phyloP scores from a whole-genome alignment of 2,888 invertebrate genomes.

The Idaea aversata region DNA sequence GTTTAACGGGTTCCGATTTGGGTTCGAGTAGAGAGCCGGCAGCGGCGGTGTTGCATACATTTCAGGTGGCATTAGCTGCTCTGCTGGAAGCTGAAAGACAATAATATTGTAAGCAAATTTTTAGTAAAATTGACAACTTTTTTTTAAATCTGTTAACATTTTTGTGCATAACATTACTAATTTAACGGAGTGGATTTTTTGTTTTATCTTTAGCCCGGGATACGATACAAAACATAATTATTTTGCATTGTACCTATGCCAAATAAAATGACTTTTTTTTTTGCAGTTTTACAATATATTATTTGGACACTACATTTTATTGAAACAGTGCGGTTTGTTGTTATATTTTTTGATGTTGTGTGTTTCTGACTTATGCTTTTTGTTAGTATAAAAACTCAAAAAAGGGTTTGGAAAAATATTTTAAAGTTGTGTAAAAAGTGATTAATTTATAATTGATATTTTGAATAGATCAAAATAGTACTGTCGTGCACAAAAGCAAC shows the following conservation, averaged over 20 bases:
- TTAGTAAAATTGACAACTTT: not conserved
- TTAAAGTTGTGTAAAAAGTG: too few species aligned
- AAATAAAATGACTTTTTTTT: too few species aligned
- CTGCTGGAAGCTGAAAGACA: conserved; percentile 59
- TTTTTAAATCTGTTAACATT: not conserved
- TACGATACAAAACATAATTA: conserved; percentile 13
- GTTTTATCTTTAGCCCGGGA: conserved; percentile 13
- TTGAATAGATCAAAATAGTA: conserved; percentile 11
- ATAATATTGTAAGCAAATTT: not conserved
- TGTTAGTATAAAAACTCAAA: too few species aligned
- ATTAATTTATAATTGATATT: too few species aligned
- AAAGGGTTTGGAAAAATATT: too few species aligned
- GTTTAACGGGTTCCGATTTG: conserved; percentile 58
- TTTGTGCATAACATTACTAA: not conserved
- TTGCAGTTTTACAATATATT: too few species aligned
- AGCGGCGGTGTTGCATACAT: conserved; percentile 59
- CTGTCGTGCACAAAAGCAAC: not conserved
- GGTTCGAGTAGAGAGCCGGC: conserved; percentile 61
- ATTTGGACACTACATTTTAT: too few species aligned
- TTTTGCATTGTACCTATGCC: conserved; percentile 5
- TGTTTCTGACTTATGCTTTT: too few species aligned
- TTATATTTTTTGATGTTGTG: too few species aligned
- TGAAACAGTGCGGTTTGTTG: too few species aligned
- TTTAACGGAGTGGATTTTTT: conserved; percentile 16
- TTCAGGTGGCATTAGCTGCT: conserved; percentile 71